phyloP scores from a whole-genome alignment of 2,888 invertebrate genomes.

The Calameuta pallipes region DNA sequence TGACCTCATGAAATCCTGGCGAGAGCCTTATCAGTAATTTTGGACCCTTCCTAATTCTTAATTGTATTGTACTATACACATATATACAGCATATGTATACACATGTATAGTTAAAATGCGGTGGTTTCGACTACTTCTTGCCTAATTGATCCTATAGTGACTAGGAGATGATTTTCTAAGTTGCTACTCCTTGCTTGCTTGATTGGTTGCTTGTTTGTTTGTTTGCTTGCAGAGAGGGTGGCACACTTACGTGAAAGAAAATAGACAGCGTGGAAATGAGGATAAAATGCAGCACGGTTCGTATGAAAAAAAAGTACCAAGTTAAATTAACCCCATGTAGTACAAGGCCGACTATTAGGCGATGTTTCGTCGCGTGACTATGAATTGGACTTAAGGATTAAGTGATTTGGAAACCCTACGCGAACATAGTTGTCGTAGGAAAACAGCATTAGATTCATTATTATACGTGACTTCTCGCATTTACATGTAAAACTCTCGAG shows the following conservation, averaged over 20 bases:
- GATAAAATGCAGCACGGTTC: conserved; percentile 63
- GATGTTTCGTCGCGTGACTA: background rate
- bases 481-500: too few relatives aligned
- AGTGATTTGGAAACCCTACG: background rate
- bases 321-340: conserved; percentile 52
- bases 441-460: too few relatives aligned
- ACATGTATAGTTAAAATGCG: conserved; percentile 8
- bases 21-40: too few relatives aligned
- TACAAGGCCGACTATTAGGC: background rate
- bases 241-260: conserved; percentile 64
- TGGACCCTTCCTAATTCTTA: too few relatives aligned
- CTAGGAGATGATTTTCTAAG: conserved; percentile 29
- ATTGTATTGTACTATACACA: background rate
- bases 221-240: conserved; percentile 39
- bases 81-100: conserved; percentile 4
- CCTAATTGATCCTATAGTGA: conserved; percentile 16
- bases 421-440: too few relatives aligned
- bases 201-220: conserved; percentile 8
- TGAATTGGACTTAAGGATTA: background rate
- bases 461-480: too few relatives aligned
- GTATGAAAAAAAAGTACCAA: conserved; percentile 59
- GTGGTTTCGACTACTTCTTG: conserved; percentile 20
- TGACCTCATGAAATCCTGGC: too few relatives aligned
- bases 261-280: conserved; percentile 62
- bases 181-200: conserved; percentile 33